Conservation (phyloP, 2,797 vertebrate species). For the Danionella dracula region DNA sequence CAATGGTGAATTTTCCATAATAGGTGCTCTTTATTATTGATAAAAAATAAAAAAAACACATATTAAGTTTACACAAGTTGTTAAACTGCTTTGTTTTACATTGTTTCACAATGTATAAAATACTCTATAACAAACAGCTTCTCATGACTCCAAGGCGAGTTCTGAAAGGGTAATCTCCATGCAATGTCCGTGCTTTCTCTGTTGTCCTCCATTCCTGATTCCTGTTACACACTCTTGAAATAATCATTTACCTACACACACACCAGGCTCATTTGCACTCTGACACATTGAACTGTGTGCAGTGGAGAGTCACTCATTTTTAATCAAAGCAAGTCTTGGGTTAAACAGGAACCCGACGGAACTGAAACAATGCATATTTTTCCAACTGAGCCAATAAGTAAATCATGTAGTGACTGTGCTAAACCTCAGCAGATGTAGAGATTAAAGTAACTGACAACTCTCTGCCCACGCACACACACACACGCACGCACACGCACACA, state of each 20-base stretch:
- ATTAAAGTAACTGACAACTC: not conserved
- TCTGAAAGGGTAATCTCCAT: not conserved
- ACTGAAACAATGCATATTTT: constrained; percentile 6
- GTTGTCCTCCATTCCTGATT: not conserved
- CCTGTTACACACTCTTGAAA: not conserved
- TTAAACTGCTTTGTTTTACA: too few relatives aligned
- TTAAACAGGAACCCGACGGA: constrained; percentile 15
- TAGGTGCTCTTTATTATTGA: too few relatives aligned
- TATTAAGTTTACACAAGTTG: too few relatives aligned
- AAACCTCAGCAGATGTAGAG: not conserved
- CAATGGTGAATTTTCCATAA: too few relatives aligned
- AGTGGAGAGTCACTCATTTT: constrained; percentile 14
- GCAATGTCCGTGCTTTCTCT: not conserved
- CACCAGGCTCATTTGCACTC: constrained; percentile 28
- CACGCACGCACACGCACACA: not conserved
- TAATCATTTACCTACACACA: constrained; percentile 32
- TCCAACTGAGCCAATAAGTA: not conserved
- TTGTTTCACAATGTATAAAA: too few relatives aligned
- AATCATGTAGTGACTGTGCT: not conserved
- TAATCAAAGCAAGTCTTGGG: constrained; percentile 9
- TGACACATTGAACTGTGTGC: constrained; percentile 26
- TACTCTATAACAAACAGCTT: too few relatives aligned
- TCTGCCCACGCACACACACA: not conserved
- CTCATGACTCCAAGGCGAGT: too few relatives aligned
- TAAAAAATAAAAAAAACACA: too few relatives aligned